Conservation (phyloP, 2,888 invertebrate genomes). For the Volucella bombylans region DNA sequence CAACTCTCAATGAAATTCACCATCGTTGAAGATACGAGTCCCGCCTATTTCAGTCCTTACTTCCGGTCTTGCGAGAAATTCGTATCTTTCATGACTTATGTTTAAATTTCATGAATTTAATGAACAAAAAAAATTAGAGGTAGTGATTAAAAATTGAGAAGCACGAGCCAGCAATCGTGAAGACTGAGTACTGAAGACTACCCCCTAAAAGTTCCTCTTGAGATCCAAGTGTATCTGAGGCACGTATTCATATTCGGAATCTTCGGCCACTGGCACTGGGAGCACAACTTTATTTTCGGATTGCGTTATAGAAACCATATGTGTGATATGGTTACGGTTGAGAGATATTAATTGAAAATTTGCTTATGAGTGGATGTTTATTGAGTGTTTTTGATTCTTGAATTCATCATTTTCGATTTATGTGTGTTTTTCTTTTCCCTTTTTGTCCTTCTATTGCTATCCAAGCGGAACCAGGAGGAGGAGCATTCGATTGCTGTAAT, state of each 20-base stretch:
- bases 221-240: conserved; percentile 4
- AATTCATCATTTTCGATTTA: conserved; percentile 2
- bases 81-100: conserved; percentile 41
- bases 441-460: conserved; percentile 5
- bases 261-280: neutral
- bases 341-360: conserved; percentile 60
- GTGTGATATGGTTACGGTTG: conserved; percentile 54
- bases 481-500: neutral
- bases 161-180: neutral
- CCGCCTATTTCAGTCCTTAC: conserved; percentile 57
- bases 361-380: conserved; percentile 51
- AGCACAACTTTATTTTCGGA: conserved; percentile 53
- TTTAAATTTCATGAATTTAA: conserved; percentile 20
- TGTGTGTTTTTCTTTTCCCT: neutral
- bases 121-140: neutral
- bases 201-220: conserved; percentile 1
- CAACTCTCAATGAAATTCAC: conserved; percentile 51
- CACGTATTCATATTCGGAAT: neutral
- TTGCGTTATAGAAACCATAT: conserved; percentile 65
- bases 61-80: conserved; percentile 57
- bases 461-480: neutral
- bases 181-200: neutral
- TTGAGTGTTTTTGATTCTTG: conserved; percentile 17
- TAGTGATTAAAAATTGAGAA: conserved; percentile 12
- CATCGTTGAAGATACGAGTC: conserved; percentile 29